phyloP scores from a whole-genome alignment of 2,797 vertebrate genomes.

The Cynodonichthys magdalenae region DNA sequence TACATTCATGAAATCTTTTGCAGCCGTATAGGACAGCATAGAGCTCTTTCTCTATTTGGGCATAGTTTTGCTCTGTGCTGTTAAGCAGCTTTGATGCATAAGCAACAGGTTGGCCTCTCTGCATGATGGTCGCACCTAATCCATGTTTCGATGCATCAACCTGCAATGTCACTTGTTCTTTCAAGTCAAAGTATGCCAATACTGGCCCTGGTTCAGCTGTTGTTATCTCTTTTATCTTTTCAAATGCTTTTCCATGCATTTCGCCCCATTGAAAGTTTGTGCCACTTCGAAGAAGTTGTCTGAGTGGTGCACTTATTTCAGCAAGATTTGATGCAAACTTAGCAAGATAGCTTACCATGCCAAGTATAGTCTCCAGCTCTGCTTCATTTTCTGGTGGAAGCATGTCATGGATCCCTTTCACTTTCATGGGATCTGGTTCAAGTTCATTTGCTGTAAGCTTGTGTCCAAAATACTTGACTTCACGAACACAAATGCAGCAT shows the following conservation, averaged over 20 bases:
- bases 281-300: not conserved
- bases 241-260: not conserved
- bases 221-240: not conserved
- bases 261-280: not conserved
- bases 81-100: conserved; percentile 3
- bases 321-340: not conserved
- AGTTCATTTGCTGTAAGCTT: too few species aligned
- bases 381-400: too few species aligned
- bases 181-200: not conserved
- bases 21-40: not conserved
- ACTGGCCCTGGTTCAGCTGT: not conserved
- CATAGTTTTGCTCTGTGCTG: not conserved
- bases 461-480: too few species aligned
- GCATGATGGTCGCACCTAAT: not conserved
- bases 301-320: not conserved
- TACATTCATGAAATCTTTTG: not conserved
- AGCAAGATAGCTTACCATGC: not conserved
- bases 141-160: not conserved
- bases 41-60: not conserved
- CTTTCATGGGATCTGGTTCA: too few species aligned
- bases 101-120: not conserved
- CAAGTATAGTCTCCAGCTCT: too few species aligned
- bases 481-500: too few species aligned
- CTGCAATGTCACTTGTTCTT: not conserved
- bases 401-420: too few species aligned